Evolutionary conservation across 64 coral and sea anemone genomes (phyloP).

Genomic region (Porites lutea): DNA sequence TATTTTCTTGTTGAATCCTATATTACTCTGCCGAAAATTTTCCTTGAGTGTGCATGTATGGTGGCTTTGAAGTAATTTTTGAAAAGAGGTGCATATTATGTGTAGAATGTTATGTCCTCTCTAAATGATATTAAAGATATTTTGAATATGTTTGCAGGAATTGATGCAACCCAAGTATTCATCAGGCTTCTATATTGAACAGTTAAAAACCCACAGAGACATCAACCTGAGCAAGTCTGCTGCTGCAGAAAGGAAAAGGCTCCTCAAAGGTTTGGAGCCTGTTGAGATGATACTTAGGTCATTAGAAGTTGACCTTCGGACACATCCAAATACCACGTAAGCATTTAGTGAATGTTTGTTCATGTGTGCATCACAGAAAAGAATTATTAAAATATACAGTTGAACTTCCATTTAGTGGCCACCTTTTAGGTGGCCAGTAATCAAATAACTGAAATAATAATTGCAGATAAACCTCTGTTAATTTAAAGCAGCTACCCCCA

Average conservation of each 20-base stretch:
- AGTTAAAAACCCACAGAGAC: constrained; percentile 83
- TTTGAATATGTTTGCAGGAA: constrained; percentile 64
- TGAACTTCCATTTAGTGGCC: too few relatives aligned
- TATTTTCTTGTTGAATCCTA: too few relatives aligned
- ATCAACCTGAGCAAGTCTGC: constrained; percentile 65
- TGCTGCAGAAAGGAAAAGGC: constrained; percentile 58
- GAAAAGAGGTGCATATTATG: too few relatives aligned
- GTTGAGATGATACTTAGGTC: constrained; percentile 95
- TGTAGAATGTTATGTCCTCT: too few relatives aligned
- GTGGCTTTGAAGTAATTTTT: too few relatives aligned
- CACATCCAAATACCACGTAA: constrained; percentile 99
- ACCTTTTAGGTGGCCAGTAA: too few relatives aligned
- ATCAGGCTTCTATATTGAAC: constrained; percentile 96
- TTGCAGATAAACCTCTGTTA: too few relatives aligned
- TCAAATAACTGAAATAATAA: too few relatives aligned
- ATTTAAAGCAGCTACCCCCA: too few relatives aligned
- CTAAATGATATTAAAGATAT: too few relatives aligned
- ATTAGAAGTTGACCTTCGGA: constrained; percentile 93
- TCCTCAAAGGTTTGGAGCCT: constrained; percentile 80
- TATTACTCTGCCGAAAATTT: too few relatives aligned
- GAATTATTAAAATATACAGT: background rate
- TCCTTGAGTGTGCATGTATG: too few relatives aligned
- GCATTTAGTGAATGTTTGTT: background rate
- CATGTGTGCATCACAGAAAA: background rate
- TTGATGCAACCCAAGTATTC: constrained; percentile 97